phyloP scores from a whole-genome alignment of 1,140 invertebrate genomes.

The Odontomachus brunneus region DNA sequence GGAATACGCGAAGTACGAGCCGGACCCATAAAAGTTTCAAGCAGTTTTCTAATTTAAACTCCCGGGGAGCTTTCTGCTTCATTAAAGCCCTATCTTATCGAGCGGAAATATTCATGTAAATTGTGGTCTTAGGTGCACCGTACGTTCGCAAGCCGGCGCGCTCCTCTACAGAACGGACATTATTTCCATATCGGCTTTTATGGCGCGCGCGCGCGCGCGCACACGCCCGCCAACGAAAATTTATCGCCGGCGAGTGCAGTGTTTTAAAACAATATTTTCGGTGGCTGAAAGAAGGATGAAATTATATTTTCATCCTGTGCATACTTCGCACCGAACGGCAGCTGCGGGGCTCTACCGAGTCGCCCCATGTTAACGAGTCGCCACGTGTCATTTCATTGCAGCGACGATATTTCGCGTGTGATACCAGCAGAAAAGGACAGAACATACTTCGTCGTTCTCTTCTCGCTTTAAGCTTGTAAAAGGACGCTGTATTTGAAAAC shows the following conservation, averaged over 20 bases:
- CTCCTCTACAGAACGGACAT: conserved; percentile 23
- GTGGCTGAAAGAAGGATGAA: neutral
- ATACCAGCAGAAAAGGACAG: neutral
- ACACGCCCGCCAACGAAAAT: conserved; percentile 32
- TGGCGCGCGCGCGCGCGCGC: neutral
- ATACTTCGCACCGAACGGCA: neutral
- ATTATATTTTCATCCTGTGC: conserved; percentile 22
- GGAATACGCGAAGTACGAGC: conserved; percentile 34
- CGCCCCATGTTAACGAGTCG: neutral
- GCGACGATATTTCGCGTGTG: neutral
- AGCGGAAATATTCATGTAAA: conserved; percentile 67
- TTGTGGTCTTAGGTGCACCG: conserved; percentile 28
- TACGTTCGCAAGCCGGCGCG: conserved; percentile 37
- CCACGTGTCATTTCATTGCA: neutral
- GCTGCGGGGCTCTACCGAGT: neutral
- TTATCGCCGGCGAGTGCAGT: conserved; percentile 22
- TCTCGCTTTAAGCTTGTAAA: no score
- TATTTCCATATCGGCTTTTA: conserved; percentile 61
- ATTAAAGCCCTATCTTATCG: conserved; percentile 65
- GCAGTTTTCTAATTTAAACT: conserved; percentile 69
- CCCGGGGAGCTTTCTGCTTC: conserved; percentile 42
- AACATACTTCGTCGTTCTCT: no score
- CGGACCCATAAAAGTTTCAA: conserved; percentile 65
- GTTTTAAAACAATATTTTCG: conserved; percentile 59
- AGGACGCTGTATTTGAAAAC: no score